Conservation (phyloP, 2,797 vertebrate genomes). For the Yasuhikotakia modesta region DNA sequence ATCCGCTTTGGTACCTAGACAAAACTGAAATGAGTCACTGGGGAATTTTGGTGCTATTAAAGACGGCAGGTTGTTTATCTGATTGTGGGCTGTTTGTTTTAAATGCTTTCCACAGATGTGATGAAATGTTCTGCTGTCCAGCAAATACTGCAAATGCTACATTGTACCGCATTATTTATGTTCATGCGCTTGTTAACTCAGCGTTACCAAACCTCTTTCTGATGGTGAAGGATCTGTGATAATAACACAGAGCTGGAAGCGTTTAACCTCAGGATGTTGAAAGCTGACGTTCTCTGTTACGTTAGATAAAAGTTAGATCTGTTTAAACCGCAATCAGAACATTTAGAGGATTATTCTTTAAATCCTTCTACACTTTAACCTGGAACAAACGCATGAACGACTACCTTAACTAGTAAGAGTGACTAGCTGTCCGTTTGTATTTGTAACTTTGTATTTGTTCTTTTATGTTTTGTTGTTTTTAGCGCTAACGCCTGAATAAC, state of each 20-base stretch:
- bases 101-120: not conserved
- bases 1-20: constrained; percentile 19
- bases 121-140: not conserved
- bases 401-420: too few relatives aligned
- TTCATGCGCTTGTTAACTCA: too few relatives aligned
- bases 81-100: not conserved
- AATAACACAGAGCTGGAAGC: not conserved
- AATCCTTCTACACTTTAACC: not conserved
- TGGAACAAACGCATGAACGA: not conserved
- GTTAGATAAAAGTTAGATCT: not conserved
- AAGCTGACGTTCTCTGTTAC: not conserved
- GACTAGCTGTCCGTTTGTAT: too few relatives aligned
- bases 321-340: not conserved
- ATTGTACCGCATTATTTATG: too few relatives aligned
- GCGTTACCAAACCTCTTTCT: too few relatives aligned
- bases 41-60: not conserved
- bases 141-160: too few relatives aligned
- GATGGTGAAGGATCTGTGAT: not conserved
- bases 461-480: too few relatives aligned
- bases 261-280: constrained; percentile 23
- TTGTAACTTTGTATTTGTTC: too few relatives aligned
- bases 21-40: not conserved
- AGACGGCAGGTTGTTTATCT: not conserved
- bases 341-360: not conserved
- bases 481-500: too few relatives aligned